phyloP scores from a whole-genome alignment of 1,140 invertebrate genomes.

The Apis florea region DNA sequence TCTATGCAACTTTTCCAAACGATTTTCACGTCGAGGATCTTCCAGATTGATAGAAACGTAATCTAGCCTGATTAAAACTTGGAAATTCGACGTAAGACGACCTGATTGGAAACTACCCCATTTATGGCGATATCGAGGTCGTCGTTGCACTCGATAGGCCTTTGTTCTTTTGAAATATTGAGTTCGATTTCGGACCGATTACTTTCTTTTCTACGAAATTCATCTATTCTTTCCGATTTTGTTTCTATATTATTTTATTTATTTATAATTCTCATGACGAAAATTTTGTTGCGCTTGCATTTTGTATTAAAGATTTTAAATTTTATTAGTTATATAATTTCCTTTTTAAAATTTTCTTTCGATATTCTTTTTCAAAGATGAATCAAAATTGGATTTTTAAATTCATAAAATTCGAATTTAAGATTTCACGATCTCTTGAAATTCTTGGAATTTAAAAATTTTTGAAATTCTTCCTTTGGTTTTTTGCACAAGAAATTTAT shows the following conservation, averaged over 20 bases:
- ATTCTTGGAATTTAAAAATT: too few species aligned
- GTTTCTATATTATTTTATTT: background rate
- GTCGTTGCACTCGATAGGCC: constrained; percentile 2
- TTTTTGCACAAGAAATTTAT: too few species aligned
- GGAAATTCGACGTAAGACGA: constrained; percentile 7
- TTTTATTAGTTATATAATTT: too few species aligned
- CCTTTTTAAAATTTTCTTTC: too few species aligned
- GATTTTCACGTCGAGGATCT: background rate
- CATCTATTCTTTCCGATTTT: background rate
- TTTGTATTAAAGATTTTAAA: too few species aligned
- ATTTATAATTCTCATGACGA: too few species aligned
- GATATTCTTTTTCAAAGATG: too few species aligned
- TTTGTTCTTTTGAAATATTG: constrained; percentile 20
- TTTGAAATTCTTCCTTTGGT: too few species aligned
- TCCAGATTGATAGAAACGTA: background rate
- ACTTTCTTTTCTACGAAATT: background rate
- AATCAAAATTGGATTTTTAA: too few species aligned
- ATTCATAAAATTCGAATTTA: too few species aligned
- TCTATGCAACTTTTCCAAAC: background rate
- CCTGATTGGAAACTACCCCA: constrained; percentile 8
- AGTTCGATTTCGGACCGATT: background rate
- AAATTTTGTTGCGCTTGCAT: too few species aligned
- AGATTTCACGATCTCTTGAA: too few species aligned
- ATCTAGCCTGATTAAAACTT: constrained; percentile 16
- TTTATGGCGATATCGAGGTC: constrained; percentile 7